These are phyloP conservation scores for Lochmaea crataegi DNA, from an alignment of 2,888 invertebrate species.

Conservation along the genomic window DNA sequence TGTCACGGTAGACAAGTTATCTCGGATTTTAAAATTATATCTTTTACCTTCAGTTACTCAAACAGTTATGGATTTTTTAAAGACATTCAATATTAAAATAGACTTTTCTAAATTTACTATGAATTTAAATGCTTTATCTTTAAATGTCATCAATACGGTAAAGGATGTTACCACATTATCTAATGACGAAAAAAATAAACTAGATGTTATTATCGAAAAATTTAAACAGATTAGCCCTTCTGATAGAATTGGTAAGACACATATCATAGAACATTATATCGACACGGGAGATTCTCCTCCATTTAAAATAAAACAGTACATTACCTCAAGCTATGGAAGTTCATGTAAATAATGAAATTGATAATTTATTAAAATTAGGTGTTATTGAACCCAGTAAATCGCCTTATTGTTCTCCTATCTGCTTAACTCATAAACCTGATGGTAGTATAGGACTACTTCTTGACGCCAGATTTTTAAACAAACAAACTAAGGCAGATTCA, in stretches of 20 bases:
- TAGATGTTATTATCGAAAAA: conserved; percentile 17
- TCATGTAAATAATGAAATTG: conserved; percentile 34
- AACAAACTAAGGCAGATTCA: conserved; percentile 52
- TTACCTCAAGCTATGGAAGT: conserved; percentile 34
- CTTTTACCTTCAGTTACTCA: too few species aligned
- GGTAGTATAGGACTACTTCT: conserved; percentile 49
- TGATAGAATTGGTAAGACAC: conserved; percentile 26
- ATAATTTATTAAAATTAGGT: conserved; percentile 30
- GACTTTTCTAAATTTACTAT: too few species aligned
- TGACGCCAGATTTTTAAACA: conserved; percentile 54
- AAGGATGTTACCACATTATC: conserved; percentile 23
- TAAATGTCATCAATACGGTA: too few species aligned
- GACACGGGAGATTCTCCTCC: conserved; percentile 27
- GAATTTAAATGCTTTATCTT: too few species aligned
- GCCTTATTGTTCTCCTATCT: conserved; percentile 51
- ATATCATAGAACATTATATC: conserved; percentile 32
- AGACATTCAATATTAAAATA: too few species aligned
- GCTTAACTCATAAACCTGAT: conserved; percentile 50
- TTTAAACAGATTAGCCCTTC: conserved; percentile 12
- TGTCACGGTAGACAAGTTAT: too few species aligned
- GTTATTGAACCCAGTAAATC: conserved; percentile 52
- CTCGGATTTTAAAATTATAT: too few species aligned
- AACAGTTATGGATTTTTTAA: too few species aligned
- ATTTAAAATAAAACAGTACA: conserved; percentile 28
- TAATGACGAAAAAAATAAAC: neutral